These are phyloP conservation scores for Cantharis rustica DNA, from an alignment of 2,888 invertebrate genomes.

Conservation along the genomic window DNA sequence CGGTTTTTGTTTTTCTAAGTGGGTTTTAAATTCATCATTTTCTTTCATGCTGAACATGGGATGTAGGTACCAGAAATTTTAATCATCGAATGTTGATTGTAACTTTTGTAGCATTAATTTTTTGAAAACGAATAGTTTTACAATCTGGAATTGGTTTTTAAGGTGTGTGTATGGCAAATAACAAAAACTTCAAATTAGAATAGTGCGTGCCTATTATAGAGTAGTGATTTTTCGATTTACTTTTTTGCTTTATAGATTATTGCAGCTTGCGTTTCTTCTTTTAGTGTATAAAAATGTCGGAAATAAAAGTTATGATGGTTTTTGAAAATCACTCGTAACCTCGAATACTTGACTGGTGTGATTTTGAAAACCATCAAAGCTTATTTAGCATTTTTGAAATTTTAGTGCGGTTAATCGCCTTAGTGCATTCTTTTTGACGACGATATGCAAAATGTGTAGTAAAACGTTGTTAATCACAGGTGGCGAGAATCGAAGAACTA, in stretches of 20 bases:
- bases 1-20: conserved; percentile 5
- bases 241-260: neutral
- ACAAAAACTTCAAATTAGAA: conserved; percentile 21
- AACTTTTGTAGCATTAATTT: conserved; percentile 26
- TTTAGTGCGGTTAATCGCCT: neutral
- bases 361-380: neutral
- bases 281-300: neutral
- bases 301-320: neutral
- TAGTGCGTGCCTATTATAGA: conserved; percentile 30
- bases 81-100: conserved; percentile 55
- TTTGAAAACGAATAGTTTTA: conserved; percentile 10
- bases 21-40: conserved; percentile 34
- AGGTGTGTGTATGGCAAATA: conserved; percentile 41
- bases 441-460: neutral
- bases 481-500: conserved; percentile 64
- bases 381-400: neutral
- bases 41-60: conserved; percentile 50
- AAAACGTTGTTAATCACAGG: conserved; percentile 49
- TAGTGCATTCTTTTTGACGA: neutral
- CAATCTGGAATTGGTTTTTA: conserved; percentile 26
- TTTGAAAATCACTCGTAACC: neutral
- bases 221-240: conserved; percentile 8
- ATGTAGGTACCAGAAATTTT: conserved; percentile 55
- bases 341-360: no score
- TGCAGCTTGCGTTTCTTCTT: neutral